Evolutionary conservation across 2,888 invertebrate genomes (phyloP), one percentile per base, ranked within the genome.

Genomic region (Cynaeus angustus): DNA sequence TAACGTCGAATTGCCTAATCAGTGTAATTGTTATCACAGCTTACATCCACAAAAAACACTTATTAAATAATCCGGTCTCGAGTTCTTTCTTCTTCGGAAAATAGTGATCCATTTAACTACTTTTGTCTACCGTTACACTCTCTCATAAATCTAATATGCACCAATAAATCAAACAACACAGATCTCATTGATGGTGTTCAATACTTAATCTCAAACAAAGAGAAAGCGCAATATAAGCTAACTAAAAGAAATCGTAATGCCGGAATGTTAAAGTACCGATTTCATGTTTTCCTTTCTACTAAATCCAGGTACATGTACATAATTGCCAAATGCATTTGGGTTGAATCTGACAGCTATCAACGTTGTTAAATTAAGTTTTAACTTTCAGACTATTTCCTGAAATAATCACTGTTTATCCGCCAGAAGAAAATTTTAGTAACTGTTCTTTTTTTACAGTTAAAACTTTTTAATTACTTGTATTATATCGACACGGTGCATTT

Each of bases 211-310:
- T 16, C 38, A 4, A 14, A 37, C 38, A 38, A 46, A 55, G 55
- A 55, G 55, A 55, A 55, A 55, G 38, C 55, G 30, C 13, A 9
- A 46, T 2, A 21, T 16, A 33, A 33, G 3, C n/a, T 2, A 33
- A 16, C n/a, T 55, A 55, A 14, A 55, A 30, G 55, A 55, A 55
- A 37, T 37, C 38, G n/a, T 6, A 41, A 41, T 55, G 14, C 28
- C 2, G 16, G 33, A 55, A 37, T 55, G 33, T 13, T 55, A 38
- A 21, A 21, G 14, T 55, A 38, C 55, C 55, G 55, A 55, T 55
- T 55, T 55, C 55, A 55, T 55, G 21, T 55, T 55, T 55, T 55
- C 55, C 55, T 38, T 55, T 55, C 50, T 28, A 50, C 9, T 26
- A 26, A 33, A 33, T 33, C 33, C 33, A 33, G 1, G 2, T 33